Evolutionary conservation across 2,113 vertebrate species (phyloP).

Genomic region (Cochlearius cochlearius): DNA sequence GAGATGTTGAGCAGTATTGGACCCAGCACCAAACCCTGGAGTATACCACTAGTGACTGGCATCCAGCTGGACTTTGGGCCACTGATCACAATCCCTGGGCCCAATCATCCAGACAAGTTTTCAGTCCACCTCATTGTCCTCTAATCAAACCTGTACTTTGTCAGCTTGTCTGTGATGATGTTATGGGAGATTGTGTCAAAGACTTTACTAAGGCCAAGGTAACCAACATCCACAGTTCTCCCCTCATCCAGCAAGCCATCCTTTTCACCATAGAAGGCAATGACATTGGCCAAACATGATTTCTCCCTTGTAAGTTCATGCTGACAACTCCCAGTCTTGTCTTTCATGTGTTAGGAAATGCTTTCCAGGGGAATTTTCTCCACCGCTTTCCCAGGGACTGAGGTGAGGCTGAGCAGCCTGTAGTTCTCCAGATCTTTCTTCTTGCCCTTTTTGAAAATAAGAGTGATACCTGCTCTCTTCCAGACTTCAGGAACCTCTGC

Average conservation of each 20-base stretch:
- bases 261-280: not conserved
- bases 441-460: not conserved
- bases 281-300: not conserved
- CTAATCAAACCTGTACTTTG: not conserved
- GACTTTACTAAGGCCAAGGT: not conserved
- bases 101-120: not conserved
- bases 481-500: not conserved
- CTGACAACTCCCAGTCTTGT: not conserved
- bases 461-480: not conserved
- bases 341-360: not conserved
- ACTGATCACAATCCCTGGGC: not conserved
- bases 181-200: not conserved
- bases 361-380: not conserved
- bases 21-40: too few species aligned
- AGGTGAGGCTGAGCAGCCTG: not conserved
- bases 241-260: not conserved
- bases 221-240: not conserved
- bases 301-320: not conserved
- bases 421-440: not conserved
- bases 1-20: not conserved
- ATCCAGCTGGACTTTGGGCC: not conserved
- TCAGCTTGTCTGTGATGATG: not conserved
- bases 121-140: not conserved
- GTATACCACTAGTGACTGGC: too few species aligned
- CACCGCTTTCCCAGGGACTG: not conserved